Base-by-base conservation (phyloP, 2,888 invertebrate species). In the Polydrusus cervinus region DNA sequence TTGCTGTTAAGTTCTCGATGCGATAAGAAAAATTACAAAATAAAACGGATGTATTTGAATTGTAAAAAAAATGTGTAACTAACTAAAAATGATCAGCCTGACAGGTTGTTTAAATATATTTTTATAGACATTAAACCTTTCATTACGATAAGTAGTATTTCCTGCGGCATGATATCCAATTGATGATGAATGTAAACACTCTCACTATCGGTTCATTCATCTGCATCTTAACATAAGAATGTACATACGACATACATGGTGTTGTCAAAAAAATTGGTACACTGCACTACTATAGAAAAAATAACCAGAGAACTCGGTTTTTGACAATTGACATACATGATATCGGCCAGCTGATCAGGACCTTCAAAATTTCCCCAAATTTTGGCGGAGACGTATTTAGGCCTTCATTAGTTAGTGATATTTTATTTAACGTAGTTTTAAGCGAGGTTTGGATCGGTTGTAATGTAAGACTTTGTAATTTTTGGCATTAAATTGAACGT, bases 91-190 rank as follows among this genome's bases (percentile, higher is more conserved):
- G 51, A 40, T 1, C 20, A 30, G 2, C 45, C 60, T 66, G 72
- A 57, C 66, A 72, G 66, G 72, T 66, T 64, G 71, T 71, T n/a
- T n/a, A n/a, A n/a, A 30, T 71, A 71, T 62, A 53, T 18, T 61
- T 62, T 70, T n/a, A n/a, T n/a, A n/a, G 61, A 61, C 53, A 53
- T 66, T 53, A 66, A 61, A 51, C 57, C 68, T 68, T 68, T 68
- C 47, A 53, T 55, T 67, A 67, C 14, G 67, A 67, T 69, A 69
- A 69, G 60, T 61, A 60, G 53, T 55, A 49, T 62, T 62, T 70
- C 62, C 70, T 70, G 70, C 51, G 61, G 70, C 70, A 49, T 69
- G 69, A 69, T 45, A 53, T 67, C 18, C 43, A 34, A 38, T 51
- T 51, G 30, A 62, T 49, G 62, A 61, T 62, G 47, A 70, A 62